Percentiles rank a stretch among this genome's conserved stretches.
These are phyloP conservation scores for Cyanistes caeruleus DNA, from an alignment of 2,113 vertebrate species.

Conservation along the genomic window DNA sequence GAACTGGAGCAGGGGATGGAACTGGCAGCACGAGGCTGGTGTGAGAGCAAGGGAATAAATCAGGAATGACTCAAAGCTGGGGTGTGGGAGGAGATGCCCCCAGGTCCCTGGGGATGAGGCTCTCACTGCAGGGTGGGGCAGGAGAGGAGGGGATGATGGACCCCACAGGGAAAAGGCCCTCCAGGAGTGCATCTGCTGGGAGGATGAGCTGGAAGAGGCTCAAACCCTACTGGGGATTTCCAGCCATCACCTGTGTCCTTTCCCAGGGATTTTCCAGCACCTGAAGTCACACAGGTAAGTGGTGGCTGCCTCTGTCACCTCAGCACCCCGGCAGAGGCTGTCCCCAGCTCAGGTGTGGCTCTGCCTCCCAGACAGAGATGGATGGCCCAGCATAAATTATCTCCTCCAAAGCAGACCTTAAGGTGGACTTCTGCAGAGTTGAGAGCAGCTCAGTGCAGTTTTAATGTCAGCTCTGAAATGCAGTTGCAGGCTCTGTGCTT, in stretches of 20 bases:
- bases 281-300: neutral
- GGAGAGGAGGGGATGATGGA: neutral
- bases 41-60: neutral
- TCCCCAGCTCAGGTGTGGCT: neutral
- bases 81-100: neutral
- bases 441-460: neutral
- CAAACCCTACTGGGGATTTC: neutral
- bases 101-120: neutral
- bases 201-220: neutral
- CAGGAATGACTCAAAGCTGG: neutral
- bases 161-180: rapidly evolving
- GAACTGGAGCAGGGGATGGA: neutral
- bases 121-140: neutral
- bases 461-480: neutral
- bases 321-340: neutral
- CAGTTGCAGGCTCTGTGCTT: neutral
- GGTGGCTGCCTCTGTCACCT: neutral
- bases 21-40: neutral
- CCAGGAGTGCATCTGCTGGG: neutral
- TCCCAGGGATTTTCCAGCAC: neutral
- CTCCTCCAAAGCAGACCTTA: neutral
- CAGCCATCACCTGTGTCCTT: neutral
- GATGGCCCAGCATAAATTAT: neutral
- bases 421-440: neutral
- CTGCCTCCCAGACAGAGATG: neutral